Evolutionary conservation across 1,140 invertebrate genomes (phyloP).

Genomic region (Drosophila nikananu): DNA sequence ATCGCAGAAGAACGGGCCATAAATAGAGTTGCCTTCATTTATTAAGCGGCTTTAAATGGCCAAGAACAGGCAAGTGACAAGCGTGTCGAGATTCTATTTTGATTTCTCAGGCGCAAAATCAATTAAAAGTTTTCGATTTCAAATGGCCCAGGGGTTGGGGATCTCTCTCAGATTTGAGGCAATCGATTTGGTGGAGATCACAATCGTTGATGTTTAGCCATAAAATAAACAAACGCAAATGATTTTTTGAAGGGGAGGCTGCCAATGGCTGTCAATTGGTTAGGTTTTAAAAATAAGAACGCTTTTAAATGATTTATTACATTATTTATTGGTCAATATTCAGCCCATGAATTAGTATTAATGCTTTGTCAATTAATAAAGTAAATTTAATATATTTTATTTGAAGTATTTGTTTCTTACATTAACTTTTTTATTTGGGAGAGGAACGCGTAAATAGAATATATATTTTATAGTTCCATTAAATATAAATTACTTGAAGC

Average conservation of each 20-base stretch:
- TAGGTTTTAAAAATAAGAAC: neutral
- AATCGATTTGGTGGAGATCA: conserved; percentile 43
- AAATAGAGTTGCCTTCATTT: conserved; percentile 60
- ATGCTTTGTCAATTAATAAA: neutral
- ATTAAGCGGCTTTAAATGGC: conserved; percentile 56
- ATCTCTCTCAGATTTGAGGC: conserved; percentile 26
- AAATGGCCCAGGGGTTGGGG: conserved; percentile 1
- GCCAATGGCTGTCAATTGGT: conserved; percentile 8
- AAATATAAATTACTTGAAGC: neutral
- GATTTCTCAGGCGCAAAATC: conserved; percentile 42
- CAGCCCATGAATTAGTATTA: neutral
- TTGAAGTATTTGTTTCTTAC: neutral
- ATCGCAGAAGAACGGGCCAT: conserved; percentile 43
- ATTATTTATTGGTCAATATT: neutral
- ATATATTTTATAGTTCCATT: neutral
- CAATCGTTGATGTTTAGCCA: conserved; percentile 21
- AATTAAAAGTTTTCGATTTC: conserved; percentile 45
- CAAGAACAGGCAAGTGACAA: conserved; percentile 40
- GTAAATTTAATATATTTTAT: neutral
- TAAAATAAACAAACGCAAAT: conserved; percentile 33
- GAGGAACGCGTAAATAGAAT: neutral
- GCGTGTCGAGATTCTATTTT: conserved; percentile 45
- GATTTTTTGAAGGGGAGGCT: conserved; percentile 7
- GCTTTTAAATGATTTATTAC: conserved; percentile 6
- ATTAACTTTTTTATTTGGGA: neutral